These are phyloP conservation scores for Acrocephalus arundinaceus DNA, from an alignment of 2,113 vertebrate genomes.

Conservation along the genomic window DNA sequence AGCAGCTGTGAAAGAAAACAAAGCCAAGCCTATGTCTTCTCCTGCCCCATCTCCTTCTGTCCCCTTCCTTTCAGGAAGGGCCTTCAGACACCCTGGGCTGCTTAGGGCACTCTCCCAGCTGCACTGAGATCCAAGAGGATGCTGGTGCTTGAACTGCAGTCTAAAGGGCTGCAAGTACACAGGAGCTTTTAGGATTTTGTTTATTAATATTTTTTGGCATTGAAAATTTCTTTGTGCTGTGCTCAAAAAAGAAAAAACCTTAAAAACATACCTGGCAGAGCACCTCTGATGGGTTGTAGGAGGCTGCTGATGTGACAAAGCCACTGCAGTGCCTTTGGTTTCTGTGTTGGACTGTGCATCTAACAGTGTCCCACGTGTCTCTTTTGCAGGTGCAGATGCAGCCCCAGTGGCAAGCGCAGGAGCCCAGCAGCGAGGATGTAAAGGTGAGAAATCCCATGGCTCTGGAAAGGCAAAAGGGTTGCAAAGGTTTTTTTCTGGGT, in stretches of 20 bases:
- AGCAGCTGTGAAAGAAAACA: neutral
- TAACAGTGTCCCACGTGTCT: neutral
- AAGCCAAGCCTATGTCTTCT: neutral
- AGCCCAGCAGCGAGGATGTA: neutral
- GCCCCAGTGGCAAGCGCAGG: slow-evolving; percentile 28
- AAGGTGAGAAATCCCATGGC: neutral
- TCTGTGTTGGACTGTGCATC: neutral
- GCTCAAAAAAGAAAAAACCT: neutral
- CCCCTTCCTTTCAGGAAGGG: neutral
- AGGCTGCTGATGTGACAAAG: slow-evolving; percentile 5
- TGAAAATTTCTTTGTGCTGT: neutral
- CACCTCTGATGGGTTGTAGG: neutral
- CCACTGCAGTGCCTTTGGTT: neutral
- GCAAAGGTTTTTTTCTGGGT: neutral
- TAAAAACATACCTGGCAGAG: neutral
- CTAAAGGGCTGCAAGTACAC: neutral
- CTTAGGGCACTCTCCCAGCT: neutral
- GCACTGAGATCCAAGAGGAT: neutral
- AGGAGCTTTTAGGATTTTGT: neutral
- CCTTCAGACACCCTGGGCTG: neutral
- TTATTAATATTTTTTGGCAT: neutral
- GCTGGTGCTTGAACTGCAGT: neutral
- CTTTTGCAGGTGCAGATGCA: slow-evolving; percentile 27
- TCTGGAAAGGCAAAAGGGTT: neutral
- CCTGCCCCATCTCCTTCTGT: neutral